Conservation (phyloP, 2,888 invertebrate species). For the Lissonota sp. region DNA sequence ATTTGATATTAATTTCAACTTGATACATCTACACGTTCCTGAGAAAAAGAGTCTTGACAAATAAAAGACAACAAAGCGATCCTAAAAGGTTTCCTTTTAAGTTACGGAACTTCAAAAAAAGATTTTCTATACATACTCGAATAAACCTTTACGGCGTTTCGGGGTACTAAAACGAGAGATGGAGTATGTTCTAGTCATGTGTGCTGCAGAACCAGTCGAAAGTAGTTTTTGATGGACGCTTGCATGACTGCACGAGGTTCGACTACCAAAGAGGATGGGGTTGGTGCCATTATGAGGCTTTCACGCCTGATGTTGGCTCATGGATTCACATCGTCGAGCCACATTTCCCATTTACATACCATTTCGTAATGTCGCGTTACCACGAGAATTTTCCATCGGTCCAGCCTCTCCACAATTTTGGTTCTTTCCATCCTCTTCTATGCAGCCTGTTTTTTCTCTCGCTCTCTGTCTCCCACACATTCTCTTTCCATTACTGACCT, state of each 20-base stretch:
- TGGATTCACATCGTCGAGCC: slow-evolving; percentile 36
- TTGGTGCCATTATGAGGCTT: slow-evolving; percentile 33
- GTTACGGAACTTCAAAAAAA: no score
- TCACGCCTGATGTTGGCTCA: slow-evolving; percentile 11
- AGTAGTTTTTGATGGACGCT: slow-evolving; percentile 52
- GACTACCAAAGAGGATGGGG: slow-evolving; percentile 4
- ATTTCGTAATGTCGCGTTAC: slow-evolving; percentile 48
- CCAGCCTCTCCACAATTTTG: slow-evolving; percentile 4
- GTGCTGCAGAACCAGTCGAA: slow-evolving; percentile 32
- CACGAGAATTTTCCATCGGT: slow-evolving; percentile 35
- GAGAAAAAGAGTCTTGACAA: no score
- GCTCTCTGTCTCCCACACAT: background rate
- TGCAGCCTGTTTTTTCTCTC: background rate
- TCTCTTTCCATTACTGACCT: slow-evolving; percentile 48
- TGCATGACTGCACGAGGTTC: slow-evolving; percentile 4
- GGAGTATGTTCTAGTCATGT: slow-evolving; percentile 72
- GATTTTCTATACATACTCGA: no score
- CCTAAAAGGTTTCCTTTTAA: no score
- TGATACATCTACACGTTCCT: no score
- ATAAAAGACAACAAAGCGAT: no score
- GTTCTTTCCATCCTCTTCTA: background rate
- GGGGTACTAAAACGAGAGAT: background rate
- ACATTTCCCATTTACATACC: slow-evolving; percentile 47
- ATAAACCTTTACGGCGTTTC: background rate
- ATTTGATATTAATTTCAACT: no score